Evolutionary conservation across 2,113 vertebrate species (phyloP).

Genomic region (Labeo rohita): DNA sequence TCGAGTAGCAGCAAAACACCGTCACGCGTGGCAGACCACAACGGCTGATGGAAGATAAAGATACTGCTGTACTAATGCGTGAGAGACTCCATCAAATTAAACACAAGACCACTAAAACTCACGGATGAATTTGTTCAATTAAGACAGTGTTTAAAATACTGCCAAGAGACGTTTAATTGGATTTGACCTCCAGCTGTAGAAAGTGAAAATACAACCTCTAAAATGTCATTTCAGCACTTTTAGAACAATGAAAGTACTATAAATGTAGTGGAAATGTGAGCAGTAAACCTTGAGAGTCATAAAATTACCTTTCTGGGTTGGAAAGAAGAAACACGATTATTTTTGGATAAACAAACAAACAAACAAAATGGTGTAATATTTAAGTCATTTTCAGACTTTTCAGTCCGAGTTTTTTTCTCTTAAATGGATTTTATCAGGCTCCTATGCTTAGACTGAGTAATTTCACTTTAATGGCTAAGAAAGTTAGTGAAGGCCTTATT

Average conservation of each 20-base stretch:
- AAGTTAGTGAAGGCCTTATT: too few relatives aligned
- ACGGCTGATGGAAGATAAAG: not conserved
- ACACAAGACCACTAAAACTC: not conserved
- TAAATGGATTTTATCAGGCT: too few relatives aligned
- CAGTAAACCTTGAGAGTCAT: too few relatives aligned
- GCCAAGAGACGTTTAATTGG: not conserved
- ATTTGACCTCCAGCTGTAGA: not conserved
- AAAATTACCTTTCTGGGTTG: not conserved
- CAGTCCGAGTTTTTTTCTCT: too few relatives aligned
- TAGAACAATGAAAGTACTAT: not conserved
- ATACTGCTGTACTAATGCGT: not conserved
- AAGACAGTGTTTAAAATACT: not conserved
- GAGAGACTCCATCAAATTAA: not conserved
- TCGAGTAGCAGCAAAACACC: not conserved
- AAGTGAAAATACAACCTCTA: not conserved
- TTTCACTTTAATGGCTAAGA: too few relatives aligned
- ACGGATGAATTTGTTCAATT: not conserved
- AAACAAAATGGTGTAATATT: too few relatives aligned
- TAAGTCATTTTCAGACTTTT: too few relatives aligned
- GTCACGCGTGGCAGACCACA: conserved; percentile 9
- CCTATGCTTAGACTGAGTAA: too few relatives aligned
- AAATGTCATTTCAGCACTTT: not conserved
- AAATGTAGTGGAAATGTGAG: not conserved
- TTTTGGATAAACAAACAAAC: too few relatives aligned
- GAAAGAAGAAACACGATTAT: not conserved